These are phyloP conservation scores for Stenichneumon culpator DNA, from an alignment of 2,888 invertebrate species.

Conservation along the genomic window DNA sequence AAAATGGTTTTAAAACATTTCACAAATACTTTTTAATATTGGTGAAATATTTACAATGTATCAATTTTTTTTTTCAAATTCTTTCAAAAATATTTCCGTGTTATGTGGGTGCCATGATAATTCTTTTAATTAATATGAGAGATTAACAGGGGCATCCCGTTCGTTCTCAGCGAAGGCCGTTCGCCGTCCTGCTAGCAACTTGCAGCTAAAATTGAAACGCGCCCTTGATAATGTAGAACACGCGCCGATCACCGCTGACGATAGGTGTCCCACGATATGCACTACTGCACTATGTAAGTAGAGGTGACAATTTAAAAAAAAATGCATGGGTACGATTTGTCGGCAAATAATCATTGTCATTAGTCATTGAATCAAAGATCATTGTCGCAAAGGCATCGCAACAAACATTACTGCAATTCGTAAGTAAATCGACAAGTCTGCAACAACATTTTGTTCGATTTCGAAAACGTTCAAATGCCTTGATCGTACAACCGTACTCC, in stretches of 20 bases:
- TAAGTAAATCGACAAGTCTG: conserved; percentile 22
- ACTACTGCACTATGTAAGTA: neutral
- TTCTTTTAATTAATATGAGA: too few species aligned
- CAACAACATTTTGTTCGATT: too few species aligned
- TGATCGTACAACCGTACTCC: neutral
- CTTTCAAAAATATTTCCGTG: too few species aligned
- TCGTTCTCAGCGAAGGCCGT: too few species aligned
- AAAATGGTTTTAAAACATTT: too few species aligned
- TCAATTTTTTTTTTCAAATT: too few species aligned
- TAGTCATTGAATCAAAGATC: conserved; percentile 42
- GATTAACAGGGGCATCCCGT: too few species aligned
- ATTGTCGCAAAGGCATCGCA: conserved; percentile 15
- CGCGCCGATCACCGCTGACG: conserved; percentile 27
- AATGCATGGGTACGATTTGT: conserved; percentile 24
- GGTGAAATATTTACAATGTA: too few species aligned
- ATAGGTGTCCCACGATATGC: neutral
- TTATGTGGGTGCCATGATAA: too few species aligned
- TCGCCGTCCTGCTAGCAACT: too few species aligned
- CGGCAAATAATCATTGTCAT: conserved; percentile 49
- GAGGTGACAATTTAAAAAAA: conserved; percentile 61
- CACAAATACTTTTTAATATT: too few species aligned
- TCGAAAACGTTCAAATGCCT: neutral
- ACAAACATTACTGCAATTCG: conserved; percentile 26
- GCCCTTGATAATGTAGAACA: neutral
- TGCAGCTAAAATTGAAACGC: too few species aligned